Evolutionary conservation across 2,113 vertebrate species (phyloP), one percentile per base, ranked within the genome.

Genomic region (Cisticola juncidis): DNA sequence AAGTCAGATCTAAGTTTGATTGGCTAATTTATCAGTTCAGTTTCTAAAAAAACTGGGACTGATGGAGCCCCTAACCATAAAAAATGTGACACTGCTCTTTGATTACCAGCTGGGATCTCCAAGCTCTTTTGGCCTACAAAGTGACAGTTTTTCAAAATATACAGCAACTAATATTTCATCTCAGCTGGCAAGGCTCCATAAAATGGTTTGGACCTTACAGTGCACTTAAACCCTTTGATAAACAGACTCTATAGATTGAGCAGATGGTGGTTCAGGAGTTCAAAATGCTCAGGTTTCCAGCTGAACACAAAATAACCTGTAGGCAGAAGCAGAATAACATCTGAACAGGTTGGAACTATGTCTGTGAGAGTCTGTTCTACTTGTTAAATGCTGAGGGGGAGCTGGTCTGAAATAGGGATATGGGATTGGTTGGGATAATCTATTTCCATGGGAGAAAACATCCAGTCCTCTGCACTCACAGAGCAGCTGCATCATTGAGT

Each of bases 151-250:
- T 91, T 77, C 95, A 95, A 97, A 97, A 94, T 80, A 93, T 68
- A 92, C 78, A 70, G 58, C 58, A 80, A 96, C 89, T 90, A 89
- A 92, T 97, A 97, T 96, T 97, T 97, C 92, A 96, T 92, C 82
- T 94, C 81, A 66, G 70, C 73, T 93, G 71, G 92, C 95, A 97
- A 62, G 50, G 54, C 71, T 97, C 96, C 95, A 92, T 81, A 86
- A 86, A 94, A 95, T 48, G 22, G 71, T 81, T 92, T 96, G 92
- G 88, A 96, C 93, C 95, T 91, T 93, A 84, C 73, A 93, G 66
- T 86, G 62, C 91, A 97, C 84, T 94, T 62, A 56, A 86, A 74
- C 71, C 48, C 38, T 84, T 90, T 95, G 89, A 93, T 94, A 95
- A 92, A 96, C 86, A 94, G 86, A 78, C 93, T 77, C 50, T 89